These are phyloP conservation scores for Emydura subglobosa DNA, from an alignment of 2,113 vertebrate genomes.

Conservation along the genomic window DNA sequence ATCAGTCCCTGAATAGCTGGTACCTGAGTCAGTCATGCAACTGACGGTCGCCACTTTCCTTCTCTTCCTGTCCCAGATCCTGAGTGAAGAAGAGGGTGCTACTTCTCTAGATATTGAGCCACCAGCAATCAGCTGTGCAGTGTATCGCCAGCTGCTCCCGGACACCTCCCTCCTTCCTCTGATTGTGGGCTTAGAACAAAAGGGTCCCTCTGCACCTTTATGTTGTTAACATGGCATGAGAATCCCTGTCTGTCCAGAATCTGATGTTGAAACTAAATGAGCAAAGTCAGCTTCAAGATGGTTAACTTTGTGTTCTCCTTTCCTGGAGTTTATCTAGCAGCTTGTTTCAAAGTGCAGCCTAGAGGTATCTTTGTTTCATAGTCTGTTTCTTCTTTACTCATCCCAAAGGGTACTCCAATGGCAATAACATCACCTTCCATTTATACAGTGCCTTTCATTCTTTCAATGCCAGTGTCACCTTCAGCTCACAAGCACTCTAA, in stretches of 20 bases:
- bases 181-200: neutral
- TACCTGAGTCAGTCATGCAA: neutral
- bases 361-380: neutral
- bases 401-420: neutral
- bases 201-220: fast-evolving
- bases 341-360: neutral
- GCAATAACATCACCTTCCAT: neutral
- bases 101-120: neutral
- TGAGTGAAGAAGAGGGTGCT: neutral
- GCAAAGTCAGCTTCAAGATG: neutral
- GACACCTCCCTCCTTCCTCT: neutral
- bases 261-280: neutral
- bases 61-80: neutral
- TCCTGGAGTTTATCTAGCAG: neutral
- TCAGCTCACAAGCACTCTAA: neutral
- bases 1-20: neutral
- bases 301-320: neutral
- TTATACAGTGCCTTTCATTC: neutral
- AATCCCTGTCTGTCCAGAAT: neutral
- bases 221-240: neutral
- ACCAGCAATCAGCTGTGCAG: neutral
- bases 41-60: neutral
- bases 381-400: neutral
- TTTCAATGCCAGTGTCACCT: neutral
- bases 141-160: neutral